A percentile compares a stretch with the other conserved stretches of the same genome.
These are phyloP conservation scores for Thaleichthys pacificus DNA, from an alignment of 2,797 vertebrate species.

Conservation along the genomic window DNA sequence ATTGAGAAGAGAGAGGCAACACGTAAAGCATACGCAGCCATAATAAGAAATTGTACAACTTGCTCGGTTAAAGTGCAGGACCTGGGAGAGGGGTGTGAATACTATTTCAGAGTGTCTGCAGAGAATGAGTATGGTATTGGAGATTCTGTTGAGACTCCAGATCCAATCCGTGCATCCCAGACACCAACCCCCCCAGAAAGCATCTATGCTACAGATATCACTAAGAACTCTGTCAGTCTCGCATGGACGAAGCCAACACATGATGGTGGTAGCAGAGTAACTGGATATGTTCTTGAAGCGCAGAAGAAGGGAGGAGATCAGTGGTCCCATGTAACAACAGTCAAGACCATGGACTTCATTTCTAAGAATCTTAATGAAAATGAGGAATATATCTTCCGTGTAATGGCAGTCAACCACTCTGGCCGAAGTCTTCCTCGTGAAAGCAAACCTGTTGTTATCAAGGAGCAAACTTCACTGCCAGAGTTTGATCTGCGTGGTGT, in stretches of 20 bases:
- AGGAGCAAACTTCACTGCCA: conserved; percentile 88
- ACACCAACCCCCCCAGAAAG: conserved; percentile 90
- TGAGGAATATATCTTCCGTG: conserved; percentile 94
- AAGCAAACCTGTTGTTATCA: conserved; percentile 88
- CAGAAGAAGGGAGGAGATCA: conserved; percentile 94
- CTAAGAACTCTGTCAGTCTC: conserved; percentile 88
- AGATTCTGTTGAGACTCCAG: conserved; percentile 88
- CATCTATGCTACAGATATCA: conserved; percentile 91
- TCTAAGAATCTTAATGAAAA: conserved; percentile 95
- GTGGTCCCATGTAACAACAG: conserved; percentile 91
- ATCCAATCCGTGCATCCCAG: conserved; percentile 93
- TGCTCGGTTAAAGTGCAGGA: conserved; percentile 86
- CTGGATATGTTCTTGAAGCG: conserved; percentile 96
- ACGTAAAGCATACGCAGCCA: conserved; percentile 93
- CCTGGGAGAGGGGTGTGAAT: conserved; percentile 92
- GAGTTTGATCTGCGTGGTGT: conserved; percentile 93
- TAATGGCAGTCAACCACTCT: conserved; percentile 95
- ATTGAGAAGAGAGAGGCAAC: conserved; percentile 98
- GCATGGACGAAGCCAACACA: conserved; percentile 97
- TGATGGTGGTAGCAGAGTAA: conserved; percentile 95
- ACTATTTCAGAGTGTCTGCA: conserved; percentile 96
- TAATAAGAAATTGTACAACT: conserved; percentile 85
- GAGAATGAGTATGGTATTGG: conserved; percentile 99
- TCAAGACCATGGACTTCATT: conserved; percentile 87
- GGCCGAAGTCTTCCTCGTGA: conserved; percentile 92